phyloP scores from a whole-genome alignment of 2,113 vertebrate genomes.

The Maccullochella peelii region DNA sequence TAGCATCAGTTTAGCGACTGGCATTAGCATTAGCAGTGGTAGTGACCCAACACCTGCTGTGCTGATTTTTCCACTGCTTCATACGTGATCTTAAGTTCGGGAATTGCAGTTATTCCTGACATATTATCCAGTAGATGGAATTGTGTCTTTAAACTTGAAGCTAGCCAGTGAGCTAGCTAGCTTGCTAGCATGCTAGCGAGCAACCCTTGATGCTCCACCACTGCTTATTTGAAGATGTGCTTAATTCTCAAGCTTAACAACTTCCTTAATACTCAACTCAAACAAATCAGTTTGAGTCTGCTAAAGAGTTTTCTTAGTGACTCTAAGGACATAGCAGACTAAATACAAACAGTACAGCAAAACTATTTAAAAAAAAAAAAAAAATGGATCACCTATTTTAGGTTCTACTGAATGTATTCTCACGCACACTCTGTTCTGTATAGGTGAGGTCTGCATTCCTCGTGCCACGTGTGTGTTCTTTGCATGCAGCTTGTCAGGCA shows the following conservation, averaged over 20 bases:
- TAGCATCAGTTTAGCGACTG: no score
- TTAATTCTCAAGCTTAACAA: not conserved
- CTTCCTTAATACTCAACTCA: not conserved
- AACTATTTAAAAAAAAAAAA: not conserved
- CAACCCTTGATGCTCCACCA: not conserved
- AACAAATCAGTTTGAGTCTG: not conserved
- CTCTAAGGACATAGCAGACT: not conserved
- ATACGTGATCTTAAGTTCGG: no score
- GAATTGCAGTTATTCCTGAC: no score
- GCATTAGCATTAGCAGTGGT: not conserved
- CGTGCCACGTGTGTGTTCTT: slow-evolving; percentile 33
- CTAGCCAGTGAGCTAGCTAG: not conserved
- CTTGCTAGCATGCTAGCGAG: not conserved
- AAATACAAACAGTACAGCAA: not conserved
- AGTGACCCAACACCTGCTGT: not conserved
- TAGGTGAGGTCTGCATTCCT: slow-evolving; percentile 2
- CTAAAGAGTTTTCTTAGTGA: not conserved
- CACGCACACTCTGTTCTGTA: not conserved
- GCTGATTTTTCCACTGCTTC: no score
- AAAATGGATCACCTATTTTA: not conserved
- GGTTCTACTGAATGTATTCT: not conserved
- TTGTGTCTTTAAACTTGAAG: not conserved
- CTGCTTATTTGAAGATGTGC: not conserved
- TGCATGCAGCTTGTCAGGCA: slow-evolving; percentile 26
- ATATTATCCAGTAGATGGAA: not conserved